Conservation (phyloP, 2,113 vertebrate genomes). For the Corydoras sp. region DNA sequence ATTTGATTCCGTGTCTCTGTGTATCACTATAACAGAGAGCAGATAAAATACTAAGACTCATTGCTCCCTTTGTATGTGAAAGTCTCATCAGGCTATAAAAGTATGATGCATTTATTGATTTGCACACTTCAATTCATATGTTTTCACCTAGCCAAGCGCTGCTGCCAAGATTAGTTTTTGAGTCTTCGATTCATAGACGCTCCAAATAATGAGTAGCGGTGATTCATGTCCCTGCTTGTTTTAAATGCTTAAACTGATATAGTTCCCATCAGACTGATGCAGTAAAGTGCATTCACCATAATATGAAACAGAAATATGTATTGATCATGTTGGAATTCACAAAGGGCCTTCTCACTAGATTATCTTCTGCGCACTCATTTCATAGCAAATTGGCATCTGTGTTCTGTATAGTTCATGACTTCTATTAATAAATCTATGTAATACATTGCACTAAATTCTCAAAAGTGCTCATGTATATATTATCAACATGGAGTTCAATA, state of each 20-base stretch:
- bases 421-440: constrained; percentile 26
- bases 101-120: constrained; percentile 48
- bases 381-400: constrained; percentile 12
- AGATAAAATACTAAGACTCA: constrained; percentile 21
- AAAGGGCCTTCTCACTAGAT: constrained; percentile 24
- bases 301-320: constrained; percentile 39
- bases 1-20: constrained; percentile 16
- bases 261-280: constrained; percentile 42
- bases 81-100: constrained; percentile 48
- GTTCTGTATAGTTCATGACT: constrained; percentile 22
- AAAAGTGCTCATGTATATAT: constrained; percentile 11
- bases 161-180: constrained; percentile 47
- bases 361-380: constrained; percentile 21
- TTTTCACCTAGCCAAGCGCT: constrained; percentile 43
- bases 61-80: constrained; percentile 44
- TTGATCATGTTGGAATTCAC: constrained; percentile 31
- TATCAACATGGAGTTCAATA: neutral
- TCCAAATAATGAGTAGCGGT: constrained; percentile 47
- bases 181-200: constrained; percentile 47
- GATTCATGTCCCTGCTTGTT: constrained; percentile 48
- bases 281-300: constrained; percentile 42
- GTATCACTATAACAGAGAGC: constrained; percentile 28
- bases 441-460: neutral
- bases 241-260: constrained; percentile 50
- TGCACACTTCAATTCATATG: constrained; percentile 47